A percentile compares a stretch with the other conserved stretches of the same genome.
Evolutionary conservation across 2,888 invertebrate species (phyloP).

Genomic region (Lasioglossum lativentre): DNA sequence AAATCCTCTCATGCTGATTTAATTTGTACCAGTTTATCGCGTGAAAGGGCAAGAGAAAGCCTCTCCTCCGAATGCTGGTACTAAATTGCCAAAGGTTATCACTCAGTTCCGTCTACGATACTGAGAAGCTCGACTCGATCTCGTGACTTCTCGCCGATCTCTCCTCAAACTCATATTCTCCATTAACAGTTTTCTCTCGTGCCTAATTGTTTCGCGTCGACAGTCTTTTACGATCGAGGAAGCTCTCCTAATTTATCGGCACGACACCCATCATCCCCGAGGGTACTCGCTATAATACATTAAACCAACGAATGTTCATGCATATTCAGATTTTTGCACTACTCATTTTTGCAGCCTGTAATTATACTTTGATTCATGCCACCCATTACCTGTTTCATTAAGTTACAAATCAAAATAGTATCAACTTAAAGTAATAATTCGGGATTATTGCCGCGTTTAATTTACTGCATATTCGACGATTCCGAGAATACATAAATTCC

Average conservation of each 20-base stretch:
- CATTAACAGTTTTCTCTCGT: slow-evolving; percentile 19
- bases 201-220: slow-evolving; percentile 32
- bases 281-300: neutral
- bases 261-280: neutral
- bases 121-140: slow-evolving; percentile 21
- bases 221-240: slow-evolving; percentile 32
- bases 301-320: neutral
- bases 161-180: slow-evolving; percentile 42
- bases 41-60: slow-evolving; percentile 37
- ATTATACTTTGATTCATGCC: neutral
- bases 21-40: slow-evolving; percentile 72
- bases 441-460: neutral
- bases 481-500: neutral
- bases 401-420: neutral
- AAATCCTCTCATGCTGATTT: slow-evolving; percentile 68
- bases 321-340: neutral
- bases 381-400: neutral
- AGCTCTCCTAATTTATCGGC: neutral
- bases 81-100: slow-evolving; percentile 60
- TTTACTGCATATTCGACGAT: neutral
- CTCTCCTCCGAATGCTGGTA: slow-evolving; percentile 32
- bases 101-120: slow-evolving; percentile 31
- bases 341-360: neutral
- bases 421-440: neutral
- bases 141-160: slow-evolving; percentile 31